Percentiles rank a stretch among this genome's conserved stretches.
Conservation (phyloP, 2,888 invertebrate species). For the Camptogramma bilineatum region DNA sequence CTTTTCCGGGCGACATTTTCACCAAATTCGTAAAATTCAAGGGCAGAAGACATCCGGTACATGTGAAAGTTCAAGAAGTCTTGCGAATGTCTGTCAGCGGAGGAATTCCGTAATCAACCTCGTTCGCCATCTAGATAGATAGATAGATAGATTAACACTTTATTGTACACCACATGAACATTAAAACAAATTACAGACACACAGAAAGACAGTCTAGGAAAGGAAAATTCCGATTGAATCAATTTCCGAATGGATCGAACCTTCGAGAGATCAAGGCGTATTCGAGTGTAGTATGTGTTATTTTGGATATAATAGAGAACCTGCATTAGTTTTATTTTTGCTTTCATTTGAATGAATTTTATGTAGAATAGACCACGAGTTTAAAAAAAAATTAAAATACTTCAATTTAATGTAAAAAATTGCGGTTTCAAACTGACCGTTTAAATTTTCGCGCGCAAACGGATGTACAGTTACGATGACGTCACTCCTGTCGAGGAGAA, state of each 20-base stretch:
- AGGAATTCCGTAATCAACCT: constrained; percentile 24
- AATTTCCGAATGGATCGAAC: constrained; percentile 5
- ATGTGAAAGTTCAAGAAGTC: constrained; percentile 31
- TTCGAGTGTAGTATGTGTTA: background rate
- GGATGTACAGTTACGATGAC: no score
- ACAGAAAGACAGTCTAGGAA: constrained; percentile 18
- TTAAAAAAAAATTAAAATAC: no score
- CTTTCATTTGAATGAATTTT: no score
- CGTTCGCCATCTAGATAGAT: constrained; percentile 5
- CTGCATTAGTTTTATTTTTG: no score
- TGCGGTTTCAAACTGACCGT: no score
- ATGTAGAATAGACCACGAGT: no score
- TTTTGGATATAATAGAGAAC: background rate
- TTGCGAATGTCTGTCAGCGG: constrained; percentile 12
- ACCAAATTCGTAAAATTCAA: constrained; percentile 7
- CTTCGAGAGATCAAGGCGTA: background rate
- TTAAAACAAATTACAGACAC: no score
- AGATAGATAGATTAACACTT: no score
- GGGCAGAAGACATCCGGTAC: constrained; percentile 7
- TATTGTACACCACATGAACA: no score
- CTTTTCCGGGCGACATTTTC: constrained; percentile 12
- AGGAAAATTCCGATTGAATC: constrained; percentile 24
- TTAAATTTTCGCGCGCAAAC: no score
- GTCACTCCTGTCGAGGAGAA: no score
- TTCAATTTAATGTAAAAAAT: no score